Base-by-base conservation (phyloP, 2,797 vertebrate species). In the Naso thynnoides region DNA sequence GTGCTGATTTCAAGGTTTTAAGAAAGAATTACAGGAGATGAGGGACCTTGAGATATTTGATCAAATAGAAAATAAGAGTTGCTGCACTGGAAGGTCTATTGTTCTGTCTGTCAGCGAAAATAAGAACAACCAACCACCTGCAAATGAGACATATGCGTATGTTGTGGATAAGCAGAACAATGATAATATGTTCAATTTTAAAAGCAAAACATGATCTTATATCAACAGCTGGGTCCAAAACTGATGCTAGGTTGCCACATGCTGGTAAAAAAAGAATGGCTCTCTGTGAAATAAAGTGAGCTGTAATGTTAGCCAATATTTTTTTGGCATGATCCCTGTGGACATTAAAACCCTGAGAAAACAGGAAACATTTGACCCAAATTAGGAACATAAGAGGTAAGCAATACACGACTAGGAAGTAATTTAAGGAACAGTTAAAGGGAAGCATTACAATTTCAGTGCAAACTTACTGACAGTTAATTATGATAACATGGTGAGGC, bases 211-310 rank as follows among this genome's bases (percentile, higher is more conserved):
- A 24, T 48, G 13, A 62, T 5, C 21, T 18, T 26, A 1, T 1
- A 10, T 4, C 7, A 24, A 13, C n/a, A 21, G 18, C 55, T 11
- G 42, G 47, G 5, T 21, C 2, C 4, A 38, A 52, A 49, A 2
- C 38, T 64, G 39, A 69, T 56, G 23, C 58, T 26, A 63, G 2
- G 70, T 45, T 63, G 75, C 82, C 87, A 72, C 56, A 85, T 66
- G 47, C 64, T 88, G 89, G 74, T 73, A 1, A 45, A 63, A 10
- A 33, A 9, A 15, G 10, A 76, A 21, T 39, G 38, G 9, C 16
- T 61, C 26, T 47, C 10, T 45, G 39, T 44, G 8, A 54, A 27
- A 31, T 23, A 9, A 23, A 31, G 9, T 38, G 1, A 62, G 26
- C n/a, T 61, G 23, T 3, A 1, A 13, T n/a, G 19, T 66, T 70